Percentiles rank a stretch among this genome's conserved stretches.
Evolutionary conservation across 2,113 vertebrate genomes (phyloP).

Genomic region (Tyrannus savana): DNA sequence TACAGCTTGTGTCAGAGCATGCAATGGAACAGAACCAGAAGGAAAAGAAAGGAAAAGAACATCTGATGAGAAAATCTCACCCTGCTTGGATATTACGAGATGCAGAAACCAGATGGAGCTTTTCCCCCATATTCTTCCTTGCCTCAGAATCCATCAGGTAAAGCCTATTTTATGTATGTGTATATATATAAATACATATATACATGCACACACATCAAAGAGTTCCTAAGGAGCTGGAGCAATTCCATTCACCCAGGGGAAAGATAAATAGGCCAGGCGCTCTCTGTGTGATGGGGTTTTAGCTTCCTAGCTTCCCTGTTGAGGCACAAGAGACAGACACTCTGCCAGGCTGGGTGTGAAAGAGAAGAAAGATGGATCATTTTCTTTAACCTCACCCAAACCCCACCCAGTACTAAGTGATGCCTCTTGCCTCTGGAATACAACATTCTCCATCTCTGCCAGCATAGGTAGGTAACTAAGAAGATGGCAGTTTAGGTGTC

Average conservation of each 20-base stretch:
- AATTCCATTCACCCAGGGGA: not conserved
- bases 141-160: not conserved
- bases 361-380: not conserved
- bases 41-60: not conserved
- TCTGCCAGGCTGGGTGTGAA: not conserved
- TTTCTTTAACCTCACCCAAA: not conserved
- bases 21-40: not conserved
- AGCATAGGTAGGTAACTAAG: not conserved
- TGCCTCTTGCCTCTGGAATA: conserved; percentile 13
- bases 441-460: not conserved
- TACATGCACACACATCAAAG: not conserved
- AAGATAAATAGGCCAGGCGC: not conserved
- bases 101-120: not conserved
- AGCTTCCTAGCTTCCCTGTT: not conserved
- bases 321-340: not conserved
- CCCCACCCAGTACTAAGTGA: not conserved
- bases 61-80: not conserved
- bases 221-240: not conserved
- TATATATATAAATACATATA: not conserved
- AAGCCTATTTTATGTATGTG: not conserved
- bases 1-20: not conserved
- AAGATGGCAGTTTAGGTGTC: not conserved
- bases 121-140: not conserved
- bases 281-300: not conserved
- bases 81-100: not conserved